Conservation (phyloP, 2,113 vertebrate species). For the Phyllostomus hastatus region DNA sequence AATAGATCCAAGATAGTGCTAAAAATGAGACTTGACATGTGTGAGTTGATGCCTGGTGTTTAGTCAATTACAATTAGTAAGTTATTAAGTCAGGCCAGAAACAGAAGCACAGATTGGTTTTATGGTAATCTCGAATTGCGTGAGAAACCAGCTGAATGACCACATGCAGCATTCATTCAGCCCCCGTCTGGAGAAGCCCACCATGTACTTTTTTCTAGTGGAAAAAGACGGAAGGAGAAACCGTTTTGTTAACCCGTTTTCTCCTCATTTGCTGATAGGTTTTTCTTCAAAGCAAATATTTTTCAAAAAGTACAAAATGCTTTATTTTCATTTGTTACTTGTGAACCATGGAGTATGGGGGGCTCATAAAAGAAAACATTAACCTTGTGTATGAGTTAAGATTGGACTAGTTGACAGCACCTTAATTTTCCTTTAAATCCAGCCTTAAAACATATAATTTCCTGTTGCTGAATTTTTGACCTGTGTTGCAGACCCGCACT, state of each 20-base stretch:
- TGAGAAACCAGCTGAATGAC: background rate
- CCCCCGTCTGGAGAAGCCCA: background rate
- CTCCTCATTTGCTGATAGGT: background rate
- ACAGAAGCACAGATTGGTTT: background rate
- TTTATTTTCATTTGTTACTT: background rate
- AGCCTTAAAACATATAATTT: background rate
- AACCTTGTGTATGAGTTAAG: background rate
- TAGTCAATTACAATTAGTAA: slow-evolving; percentile 66
- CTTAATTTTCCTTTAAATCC: slow-evolving; percentile 25
- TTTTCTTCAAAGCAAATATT: background rate
- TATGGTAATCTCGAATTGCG: background rate
- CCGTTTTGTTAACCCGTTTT: background rate
- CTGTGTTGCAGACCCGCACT: background rate
- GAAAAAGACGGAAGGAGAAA: background rate
- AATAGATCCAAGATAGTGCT: slow-evolving; percentile 28
- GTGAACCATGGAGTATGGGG: background rate
- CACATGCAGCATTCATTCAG: background rate
- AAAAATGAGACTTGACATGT: slow-evolving; percentile 63
- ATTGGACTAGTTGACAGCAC: background rate
- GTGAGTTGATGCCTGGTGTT: slow-evolving; percentile 55
- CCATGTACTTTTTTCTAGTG: background rate
- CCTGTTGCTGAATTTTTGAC: background rate
- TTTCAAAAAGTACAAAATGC: background rate
- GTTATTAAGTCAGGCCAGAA: slow-evolving; percentile 44
- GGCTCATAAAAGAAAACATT: background rate